Evolutionary conservation across 2,888 invertebrate genomes (phyloP), one percentile per base, ranked within the genome.

Genomic region (Amphipyra tragopoginis): DNA sequence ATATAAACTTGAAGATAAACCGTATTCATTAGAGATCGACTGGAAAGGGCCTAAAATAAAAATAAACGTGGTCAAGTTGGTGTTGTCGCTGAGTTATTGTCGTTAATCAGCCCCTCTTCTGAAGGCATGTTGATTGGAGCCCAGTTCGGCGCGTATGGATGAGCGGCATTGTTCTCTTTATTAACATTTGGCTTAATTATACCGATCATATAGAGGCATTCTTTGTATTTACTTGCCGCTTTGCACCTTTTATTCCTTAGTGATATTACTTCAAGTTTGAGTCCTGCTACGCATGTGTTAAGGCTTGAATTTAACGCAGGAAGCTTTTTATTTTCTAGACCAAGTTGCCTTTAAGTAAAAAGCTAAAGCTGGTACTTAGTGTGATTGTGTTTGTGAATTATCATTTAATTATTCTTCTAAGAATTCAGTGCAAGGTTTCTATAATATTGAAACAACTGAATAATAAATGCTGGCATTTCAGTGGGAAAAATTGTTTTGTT

Each of bases 21-120:
- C 86, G 94, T 93, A 94, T 94, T 94, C 94, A 94, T 94, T 94
- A 94, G 93, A 94, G 93, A 93, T 93, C 92, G 93, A 89, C 90
- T 92, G 91, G 93, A 91, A 93, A 92, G 92, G 93, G 91, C 88
- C 90, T 87, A 87, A 91, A 92, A 92, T 93, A 93, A 94, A 92
- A 93, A 92, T 89, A 93, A 93, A 90, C 84, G 87, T 90, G 89
- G 84, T 83, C 90, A 90, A 92, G 91, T 89, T 91, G 89, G 93
- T 92, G 93, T 92, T 89, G 91, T 90, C 87, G 73, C 85, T 86
- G 90, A 93, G 93, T 93, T 94, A 94, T 93, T 93, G 93, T 92
- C 91, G 90, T 92, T 93, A 91, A 92, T 92, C 92, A 92, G 90
- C 80, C 83, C 83, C 86, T 86, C 88, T 87, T 76, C 79, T 76